Evolutionary conservation across 2,888 invertebrate genomes (phyloP).

Genomic region (Hirtodrosophila cameraria): DNA sequence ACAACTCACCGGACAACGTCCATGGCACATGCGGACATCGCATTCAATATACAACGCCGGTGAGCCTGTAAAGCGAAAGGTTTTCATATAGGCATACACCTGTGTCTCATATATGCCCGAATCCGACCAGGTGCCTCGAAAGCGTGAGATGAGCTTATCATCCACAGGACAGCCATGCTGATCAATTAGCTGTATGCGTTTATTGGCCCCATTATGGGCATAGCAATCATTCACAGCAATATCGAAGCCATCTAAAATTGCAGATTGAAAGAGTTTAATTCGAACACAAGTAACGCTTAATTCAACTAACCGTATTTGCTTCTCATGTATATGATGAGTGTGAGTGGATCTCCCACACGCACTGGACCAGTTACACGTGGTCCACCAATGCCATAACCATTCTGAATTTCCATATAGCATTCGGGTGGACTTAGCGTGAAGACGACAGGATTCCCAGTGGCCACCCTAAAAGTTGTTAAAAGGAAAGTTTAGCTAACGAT

Average conservation of each 20-base stretch:
- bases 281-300: not conserved
- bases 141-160: constrained; percentile 95
- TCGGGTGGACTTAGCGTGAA: constrained; percentile 96
- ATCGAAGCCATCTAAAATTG: constrained; percentile 92
- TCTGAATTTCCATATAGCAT: constrained; percentile 97
- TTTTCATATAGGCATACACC: constrained; percentile 97
- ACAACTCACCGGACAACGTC: constrained; percentile 95
- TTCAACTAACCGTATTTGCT: constrained; percentile 92
- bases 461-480: constrained; percentile 87
- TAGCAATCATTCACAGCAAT: constrained; percentile 97
- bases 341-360: constrained; percentile 95
- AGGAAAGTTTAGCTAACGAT: too few relatives aligned
- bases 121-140: constrained; percentile 96
- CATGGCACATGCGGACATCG: constrained; percentile 97
- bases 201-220: constrained; percentile 96
- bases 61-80: constrained; percentile 94
- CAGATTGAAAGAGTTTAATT: too few relatives aligned
- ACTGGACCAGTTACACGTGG: constrained; percentile 94
- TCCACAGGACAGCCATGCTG: constrained; percentile 97
- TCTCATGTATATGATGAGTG: constrained; percentile 96
- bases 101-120: constrained; percentile 96
- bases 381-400: constrained; percentile 94
- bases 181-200: constrained; percentile 95
- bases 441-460: constrained; percentile 96
- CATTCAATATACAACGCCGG: constrained; percentile 97